These are phyloP conservation scores for Gastrophryne carolinensis DNA, from an alignment of 2,797 vertebrate species.

Conservation along the genomic window DNA sequence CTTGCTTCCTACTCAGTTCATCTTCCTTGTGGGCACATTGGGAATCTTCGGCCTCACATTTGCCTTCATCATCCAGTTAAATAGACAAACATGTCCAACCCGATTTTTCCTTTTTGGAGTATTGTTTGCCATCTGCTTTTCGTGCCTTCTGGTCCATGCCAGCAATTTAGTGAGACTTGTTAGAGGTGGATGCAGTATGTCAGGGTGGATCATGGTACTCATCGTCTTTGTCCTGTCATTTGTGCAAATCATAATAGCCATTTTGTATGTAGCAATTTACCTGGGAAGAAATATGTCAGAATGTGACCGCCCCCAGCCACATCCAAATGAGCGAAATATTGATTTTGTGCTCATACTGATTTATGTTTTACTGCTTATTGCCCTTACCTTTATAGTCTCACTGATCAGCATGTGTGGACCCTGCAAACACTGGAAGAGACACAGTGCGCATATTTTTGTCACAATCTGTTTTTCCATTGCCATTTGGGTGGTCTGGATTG, in stretches of 20 bases:
- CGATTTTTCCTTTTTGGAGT: constrained; percentile 87
- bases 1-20: constrained; percentile 67
- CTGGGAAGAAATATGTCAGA: constrained; percentile 61
- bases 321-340: constrained; percentile 58
- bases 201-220: constrained; percentile 66
- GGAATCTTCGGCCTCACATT: constrained; percentile 86
- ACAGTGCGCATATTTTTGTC: constrained; percentile 71
- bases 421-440: constrained; percentile 73
- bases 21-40: constrained; percentile 79
- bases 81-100: constrained; percentile 74
- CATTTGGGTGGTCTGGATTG: constrained; percentile 88
- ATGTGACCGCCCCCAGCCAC: rapidly evolving
- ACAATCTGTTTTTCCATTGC: constrained; percentile 74
- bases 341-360: constrained; percentile 87
- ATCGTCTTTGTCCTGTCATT: constrained; percentile 70
- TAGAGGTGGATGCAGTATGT: constrained; percentile 62
- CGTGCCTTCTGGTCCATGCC: constrained; percentile 81
- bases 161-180: constrained; percentile 74
- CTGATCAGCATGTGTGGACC: constrained; percentile 70
- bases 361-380: constrained; percentile 83
- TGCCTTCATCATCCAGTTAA: constrained; percentile 80
- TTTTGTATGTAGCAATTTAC: constrained; percentile 77
- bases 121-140: constrained; percentile 83
- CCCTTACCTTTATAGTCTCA: constrained; percentile 66
- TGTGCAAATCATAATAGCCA: constrained; percentile 83